A percentile compares a stretch with the other conserved stretches of the same genome.
phyloP scores from a whole-genome alignment of 2,888 invertebrate genomes.

The Stegophylla sp. region DNA sequence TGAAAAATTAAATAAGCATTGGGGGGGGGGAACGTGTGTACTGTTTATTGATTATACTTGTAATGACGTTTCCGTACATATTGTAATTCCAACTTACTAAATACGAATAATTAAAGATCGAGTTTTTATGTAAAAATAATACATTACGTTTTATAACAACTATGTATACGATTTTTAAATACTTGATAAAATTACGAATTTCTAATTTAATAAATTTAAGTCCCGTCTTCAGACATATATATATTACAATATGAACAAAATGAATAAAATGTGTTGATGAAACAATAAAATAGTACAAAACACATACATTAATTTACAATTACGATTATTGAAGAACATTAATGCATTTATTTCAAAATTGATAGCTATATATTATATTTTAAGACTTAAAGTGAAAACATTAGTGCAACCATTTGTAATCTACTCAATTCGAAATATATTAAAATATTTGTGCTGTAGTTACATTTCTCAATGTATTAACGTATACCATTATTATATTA shows the following conservation, averaged over 20 bases:
- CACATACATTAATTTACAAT: slow-evolving; percentile 30
- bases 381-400: slow-evolving; percentile 29
- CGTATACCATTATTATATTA: too few relatives aligned
- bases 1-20: too few relatives aligned
- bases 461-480: neutral
- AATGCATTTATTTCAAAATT: slow-evolving; percentile 39
- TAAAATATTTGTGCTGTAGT: slow-evolving; percentile 28
- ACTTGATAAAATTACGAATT: neutral
- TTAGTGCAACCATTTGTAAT: slow-evolving; percentile 34
- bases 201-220: slow-evolving; percentile 3
- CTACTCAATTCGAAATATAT: slow-evolving; percentile 41
- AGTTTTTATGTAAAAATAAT: neutral
- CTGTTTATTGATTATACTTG: too few relatives aligned
- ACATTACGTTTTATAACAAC: slow-evolving; percentile 3
- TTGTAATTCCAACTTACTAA: slow-evolving; percentile 2
- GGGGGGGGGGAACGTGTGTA: too few relatives aligned
- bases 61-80: neutral
- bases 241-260: slow-evolving; percentile 27
- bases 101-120: neutral
- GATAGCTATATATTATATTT: slow-evolving; percentile 26
- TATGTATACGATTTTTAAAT: neutral
- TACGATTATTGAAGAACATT: slow-evolving; percentile 21
- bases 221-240: neutral
- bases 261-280: neutral
- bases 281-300: slow-evolving; percentile 22